phyloP scores from a whole-genome alignment of 2,113 vertebrate genomes.

The Dicerorhinus sumatrensis region DNA sequence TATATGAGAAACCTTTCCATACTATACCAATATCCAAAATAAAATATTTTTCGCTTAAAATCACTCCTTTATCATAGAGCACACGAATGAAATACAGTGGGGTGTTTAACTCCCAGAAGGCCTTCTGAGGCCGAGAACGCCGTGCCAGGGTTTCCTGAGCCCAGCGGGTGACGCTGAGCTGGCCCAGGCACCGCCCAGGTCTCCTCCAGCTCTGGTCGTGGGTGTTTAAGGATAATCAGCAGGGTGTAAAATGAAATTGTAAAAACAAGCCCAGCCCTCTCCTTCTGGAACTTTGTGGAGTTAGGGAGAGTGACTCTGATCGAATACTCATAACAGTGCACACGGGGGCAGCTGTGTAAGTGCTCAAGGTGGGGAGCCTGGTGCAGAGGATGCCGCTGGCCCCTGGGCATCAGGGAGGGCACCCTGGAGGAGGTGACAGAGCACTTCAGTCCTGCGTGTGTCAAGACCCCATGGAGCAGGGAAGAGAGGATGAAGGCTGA shows the following conservation, averaged over 20 bases:
- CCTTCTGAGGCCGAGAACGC: neutral
- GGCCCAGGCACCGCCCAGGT: neutral
- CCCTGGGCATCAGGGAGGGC: no score
- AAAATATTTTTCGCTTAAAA: neutral
- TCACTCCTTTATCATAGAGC: no score
- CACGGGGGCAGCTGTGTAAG: accelerated
- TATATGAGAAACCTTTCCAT: accelerated
- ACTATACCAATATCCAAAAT: neutral
- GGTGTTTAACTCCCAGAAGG: accelerated
- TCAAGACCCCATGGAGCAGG: neutral
- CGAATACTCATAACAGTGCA: neutral
- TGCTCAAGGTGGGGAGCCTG: no score
- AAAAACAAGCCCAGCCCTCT: neutral
- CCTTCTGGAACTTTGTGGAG: neutral
- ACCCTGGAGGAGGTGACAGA: neutral
- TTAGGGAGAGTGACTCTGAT: accelerated
- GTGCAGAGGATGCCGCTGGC: neutral
- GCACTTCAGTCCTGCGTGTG: neutral
- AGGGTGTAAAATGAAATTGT: neutral
- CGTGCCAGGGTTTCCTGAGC: neutral
- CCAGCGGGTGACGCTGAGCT: accelerated
- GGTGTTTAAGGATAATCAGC: neutral
- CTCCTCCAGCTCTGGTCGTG: neutral
- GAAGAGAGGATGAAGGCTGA: neutral
- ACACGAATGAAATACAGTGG: neutral